Percentiles rank a stretch among this genome's conserved stretches.
Conservation (phyloP, 1,140 invertebrate species). For the Pseudomyrmex cubaensis region DNA sequence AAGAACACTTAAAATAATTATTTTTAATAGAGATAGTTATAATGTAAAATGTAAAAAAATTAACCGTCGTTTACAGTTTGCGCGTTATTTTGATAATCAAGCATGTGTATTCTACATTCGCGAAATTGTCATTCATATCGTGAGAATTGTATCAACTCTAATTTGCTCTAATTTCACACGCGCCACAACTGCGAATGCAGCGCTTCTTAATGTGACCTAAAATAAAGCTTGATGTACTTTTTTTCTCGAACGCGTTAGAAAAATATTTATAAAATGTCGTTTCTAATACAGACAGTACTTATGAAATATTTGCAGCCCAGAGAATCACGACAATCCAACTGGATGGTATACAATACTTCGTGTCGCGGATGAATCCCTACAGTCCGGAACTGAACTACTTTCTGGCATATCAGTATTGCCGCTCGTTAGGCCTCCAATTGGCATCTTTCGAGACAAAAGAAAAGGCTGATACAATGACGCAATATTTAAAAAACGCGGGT, state of each 20-base stretch:
- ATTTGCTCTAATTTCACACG: slow-evolving; percentile 33
- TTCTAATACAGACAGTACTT: no score
- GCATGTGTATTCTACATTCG: background rate
- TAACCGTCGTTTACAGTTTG: background rate
- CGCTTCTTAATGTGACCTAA: background rate
- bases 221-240: background rate
- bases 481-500: slow-evolving; percentile 92
- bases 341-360: slow-evolving; percentile 94
- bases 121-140: background rate
- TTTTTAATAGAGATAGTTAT: background rate
- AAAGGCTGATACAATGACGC: slow-evolving; percentile 93
- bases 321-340: slow-evolving; percentile 94
- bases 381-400: slow-evolving; percentile 94
- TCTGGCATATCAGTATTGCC: slow-evolving; percentile 94
- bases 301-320: slow-evolving; percentile 87
- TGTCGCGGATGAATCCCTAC: slow-evolving; percentile 95
- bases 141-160: slow-evolving; percentile 25
- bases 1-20: background rate
- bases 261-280: no score
- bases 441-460: slow-evolving; percentile 94
- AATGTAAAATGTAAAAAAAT: no score
- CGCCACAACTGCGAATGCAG: background rate
- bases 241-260: background rate
- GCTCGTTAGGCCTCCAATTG: slow-evolving; percentile 93
- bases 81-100: background rate